Conservation (phyloP, 2,888 invertebrate genomes). For the Torymus tubicola region DNA sequence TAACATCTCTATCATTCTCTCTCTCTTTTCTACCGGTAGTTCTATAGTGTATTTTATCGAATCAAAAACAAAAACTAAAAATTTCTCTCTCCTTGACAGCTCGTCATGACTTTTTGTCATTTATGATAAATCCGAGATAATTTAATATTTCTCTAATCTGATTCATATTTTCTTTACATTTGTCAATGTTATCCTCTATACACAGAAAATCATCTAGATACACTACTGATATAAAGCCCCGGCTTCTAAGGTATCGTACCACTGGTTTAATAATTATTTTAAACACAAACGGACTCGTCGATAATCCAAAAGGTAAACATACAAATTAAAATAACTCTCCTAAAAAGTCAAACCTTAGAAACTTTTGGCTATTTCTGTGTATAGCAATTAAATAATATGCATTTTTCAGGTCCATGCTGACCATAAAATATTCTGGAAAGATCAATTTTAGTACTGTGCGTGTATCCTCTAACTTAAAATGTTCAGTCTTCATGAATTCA, state of each 20-base stretch:
- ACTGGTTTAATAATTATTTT: not conserved
- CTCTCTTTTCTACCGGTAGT: not conserved
- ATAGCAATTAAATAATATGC: constrained; percentile 70
- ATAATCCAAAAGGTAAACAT: constrained; percentile 9
- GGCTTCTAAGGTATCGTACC: not conserved
- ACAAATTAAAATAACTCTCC: constrained; percentile 77
- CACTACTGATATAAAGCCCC: not conserved
- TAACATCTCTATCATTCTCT: not conserved
- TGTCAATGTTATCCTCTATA: not conserved
- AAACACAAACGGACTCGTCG: not conserved
- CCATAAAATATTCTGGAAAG: not conserved
- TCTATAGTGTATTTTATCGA: not conserved
- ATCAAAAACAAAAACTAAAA: not conserved
- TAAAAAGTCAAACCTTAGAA: constrained; percentile 3
- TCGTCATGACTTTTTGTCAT: not conserved
- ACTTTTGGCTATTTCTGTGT: constrained; percentile 79
- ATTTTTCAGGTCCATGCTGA: not conserved
- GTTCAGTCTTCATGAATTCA: constrained; percentile 34
- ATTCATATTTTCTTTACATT: not conserved
- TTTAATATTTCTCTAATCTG: not conserved
- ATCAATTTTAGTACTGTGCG: not conserved
- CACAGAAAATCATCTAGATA: not conserved
- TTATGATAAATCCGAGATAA: not conserved
- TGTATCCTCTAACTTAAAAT: constrained; percentile 49
- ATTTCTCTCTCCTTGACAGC: not conserved